Evolutionary conservation across 1,140 invertebrate genomes (phyloP), one percentile per base, ranked within the genome.

Genomic region (Heliconius hewitsoni): DNA sequence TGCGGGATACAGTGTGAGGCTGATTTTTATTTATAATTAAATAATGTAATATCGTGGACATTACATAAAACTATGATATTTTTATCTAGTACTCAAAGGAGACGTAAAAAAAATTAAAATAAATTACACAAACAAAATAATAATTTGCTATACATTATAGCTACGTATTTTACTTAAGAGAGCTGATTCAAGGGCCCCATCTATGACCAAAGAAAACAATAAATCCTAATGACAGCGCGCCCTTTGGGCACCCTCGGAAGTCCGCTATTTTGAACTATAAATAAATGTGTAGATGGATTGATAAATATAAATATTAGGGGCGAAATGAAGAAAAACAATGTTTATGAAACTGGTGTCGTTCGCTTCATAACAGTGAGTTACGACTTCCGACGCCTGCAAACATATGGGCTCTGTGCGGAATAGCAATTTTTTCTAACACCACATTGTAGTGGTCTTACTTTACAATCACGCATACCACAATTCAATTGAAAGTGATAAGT

Each of bases 281-380:
- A 93, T 93, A 94, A 94, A 94, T 93, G 91, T 91, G 90, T 91
- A 94, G 93, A 94, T 94, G 92, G 90, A 94, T 93, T 94, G 92
- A 94, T 94, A 94, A 94, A 94, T 94, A 94, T 93, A 94, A 94
- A 94, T 94, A 94, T 93, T 93, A 89, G 93, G 93, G 93, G 91
- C 91, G 92, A 93, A 93, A 93, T 84, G 90, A 92, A 94, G 93
- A 94, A 94, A 93, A 94, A 94, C 93, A 93, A 93, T 94, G 93
- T 94, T 94, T 94, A 93, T 94, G 92, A 93, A 94, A 94, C 92
- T 94, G 87, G 92, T 94, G 93, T 93, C 92, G 92, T 89, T 89
- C 89, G 92, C 91, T 85, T 94, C 93, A 94, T 94, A 94, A 94
- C 91, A 90, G 88, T 94, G 92, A 94, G 89, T 94, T 93, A 94